A percentile compares a stretch with the other conserved stretches of the same genome.
Evolutionary conservation across 1,140 invertebrate species (phyloP).

Genomic region (Sinonovacula constricta): DNA sequence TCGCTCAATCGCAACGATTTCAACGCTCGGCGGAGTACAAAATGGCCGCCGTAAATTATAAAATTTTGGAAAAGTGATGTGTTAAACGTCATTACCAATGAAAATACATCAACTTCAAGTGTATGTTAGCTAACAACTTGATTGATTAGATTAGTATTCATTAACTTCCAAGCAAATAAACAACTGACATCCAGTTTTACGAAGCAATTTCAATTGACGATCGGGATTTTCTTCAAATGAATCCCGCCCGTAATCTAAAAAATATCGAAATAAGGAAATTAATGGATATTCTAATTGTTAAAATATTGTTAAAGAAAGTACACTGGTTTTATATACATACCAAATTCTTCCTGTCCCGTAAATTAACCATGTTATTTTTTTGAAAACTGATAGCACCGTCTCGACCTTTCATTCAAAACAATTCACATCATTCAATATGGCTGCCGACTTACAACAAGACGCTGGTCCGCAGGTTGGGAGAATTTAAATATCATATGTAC

Average conservation of each 20-base stretch:
- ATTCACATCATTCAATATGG: slow-evolving; percentile 65
- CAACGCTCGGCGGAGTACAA: slow-evolving; percentile 45
- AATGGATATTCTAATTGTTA: slow-evolving; percentile 33
- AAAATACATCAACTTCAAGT: background rate
- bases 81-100: background rate
- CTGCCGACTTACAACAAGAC: slow-evolving; percentile 66
- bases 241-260: background rate
- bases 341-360: slow-evolving; percentile 40
- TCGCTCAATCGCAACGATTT: slow-evolving; percentile 50
- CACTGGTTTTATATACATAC: slow-evolving; percentile 29
- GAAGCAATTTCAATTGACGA: background rate
- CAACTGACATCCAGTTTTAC: background rate
- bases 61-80: background rate
- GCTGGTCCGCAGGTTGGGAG: slow-evolving; percentile 66
- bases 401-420: slow-evolving; percentile 48
- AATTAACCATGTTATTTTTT: slow-evolving; percentile 41
- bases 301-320: slow-evolving; percentile 39
- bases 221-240: background rate
- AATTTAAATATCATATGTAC: too few relatives aligned
- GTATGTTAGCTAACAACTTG: slow-evolving; percentile 26
- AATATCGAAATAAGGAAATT: slow-evolving; percentile 6
- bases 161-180: slow-evolving; percentile 2
- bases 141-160: slow-evolving; percentile 18
- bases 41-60: slow-evolving; percentile 31
- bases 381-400: slow-evolving; percentile 52